These are phyloP conservation scores for Myripristis murdjan DNA, from an alignment of 2,797 vertebrate genomes.

Conservation along the genomic window DNA sequence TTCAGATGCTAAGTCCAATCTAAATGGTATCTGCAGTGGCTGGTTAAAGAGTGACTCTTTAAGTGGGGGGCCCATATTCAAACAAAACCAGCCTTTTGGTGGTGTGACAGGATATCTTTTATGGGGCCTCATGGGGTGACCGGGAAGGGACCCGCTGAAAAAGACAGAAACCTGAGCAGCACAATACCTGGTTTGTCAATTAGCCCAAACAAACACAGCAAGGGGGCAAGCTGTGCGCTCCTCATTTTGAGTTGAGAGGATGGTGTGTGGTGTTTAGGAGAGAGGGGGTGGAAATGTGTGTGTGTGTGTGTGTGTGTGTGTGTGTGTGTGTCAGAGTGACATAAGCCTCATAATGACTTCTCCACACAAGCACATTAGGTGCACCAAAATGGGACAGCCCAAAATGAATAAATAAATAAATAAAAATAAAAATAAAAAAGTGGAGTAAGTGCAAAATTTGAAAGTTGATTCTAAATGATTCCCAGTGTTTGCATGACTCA, in stretches of 20 bases:
- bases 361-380: too few relatives aligned
- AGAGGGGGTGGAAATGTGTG: too few relatives aligned
- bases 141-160: conserved; percentile 67
- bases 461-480: too few relatives aligned
- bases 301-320: too few relatives aligned
- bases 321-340: too few relatives aligned
- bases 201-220: conserved; percentile 61
- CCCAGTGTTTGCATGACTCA: too few relatives aligned
- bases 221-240: conserved; percentile 48
- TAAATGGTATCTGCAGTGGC: conserved; percentile 38
- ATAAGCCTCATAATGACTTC: too few relatives aligned
- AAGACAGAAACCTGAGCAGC: conserved; percentile 63
- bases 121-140: conserved; percentile 67
- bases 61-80: conserved; percentile 66
- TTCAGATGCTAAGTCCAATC: conserved; percentile 50
- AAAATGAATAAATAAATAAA: too few relatives aligned
- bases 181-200: conserved; percentile 76
- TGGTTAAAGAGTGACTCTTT: conserved; percentile 52
- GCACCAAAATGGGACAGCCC: too few relatives aligned
- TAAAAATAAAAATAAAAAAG: too few relatives aligned
- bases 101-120: conserved; percentile 75
- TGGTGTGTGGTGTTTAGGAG: too few relatives aligned
- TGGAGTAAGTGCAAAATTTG: too few relatives aligned
- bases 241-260: conserved; percentile 22
- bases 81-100: conserved; percentile 77